Base-by-base conservation (phyloP, 2,888 invertebrate genomes). In the Cinara cedri region DNA sequence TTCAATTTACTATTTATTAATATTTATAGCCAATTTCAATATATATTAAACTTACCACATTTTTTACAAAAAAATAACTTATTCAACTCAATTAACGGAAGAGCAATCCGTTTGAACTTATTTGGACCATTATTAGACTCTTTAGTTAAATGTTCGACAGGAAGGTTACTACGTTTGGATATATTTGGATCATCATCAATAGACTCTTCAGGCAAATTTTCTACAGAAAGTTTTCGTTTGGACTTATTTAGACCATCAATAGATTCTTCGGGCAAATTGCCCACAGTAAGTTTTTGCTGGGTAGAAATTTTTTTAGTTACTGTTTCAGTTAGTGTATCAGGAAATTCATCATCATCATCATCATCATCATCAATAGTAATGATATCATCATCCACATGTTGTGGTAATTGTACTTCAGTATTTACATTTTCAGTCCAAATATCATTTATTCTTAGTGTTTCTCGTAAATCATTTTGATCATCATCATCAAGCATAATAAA, bases 361-460 rank as follows among this genome's bases (percentile, higher is more conserved):
- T 78, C 68, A 6, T 76, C 78, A 49, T 78, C 76, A 21, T 68
- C 60, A 68, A 68, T 60, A n/a, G 70, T n/a, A 21, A 78, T 78
- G 51, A 70, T 16, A 24, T 51, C 78, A 51, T 70, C 13, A 42
- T 44, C 24, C 16, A 49, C n/a, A n/a, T n/a, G 34, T 21, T 34
- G 0, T 34, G 49, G 4, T 16, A 34, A 3, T 0, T 26, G 2
- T 21, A 19, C 13, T 42, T 51, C 21, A 24, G 44, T 19, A 34
- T 34, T 70, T 21, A 24, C 16, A n/a, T 19, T 24, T 51, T 60
- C 34, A 34, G 68, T 21, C 57, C 26, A 66, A 76, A 55, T 34
- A 34, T 1, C 2, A 68, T 44, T 24, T 55, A 76, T 21, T 68
- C 66, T 21, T 1, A 55, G 0, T 26, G 44, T 0, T 55, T 44